phyloP scores from a whole-genome alignment of 2,113 vertebrate genomes.

The Phrynocephalus versicolor region DNA sequence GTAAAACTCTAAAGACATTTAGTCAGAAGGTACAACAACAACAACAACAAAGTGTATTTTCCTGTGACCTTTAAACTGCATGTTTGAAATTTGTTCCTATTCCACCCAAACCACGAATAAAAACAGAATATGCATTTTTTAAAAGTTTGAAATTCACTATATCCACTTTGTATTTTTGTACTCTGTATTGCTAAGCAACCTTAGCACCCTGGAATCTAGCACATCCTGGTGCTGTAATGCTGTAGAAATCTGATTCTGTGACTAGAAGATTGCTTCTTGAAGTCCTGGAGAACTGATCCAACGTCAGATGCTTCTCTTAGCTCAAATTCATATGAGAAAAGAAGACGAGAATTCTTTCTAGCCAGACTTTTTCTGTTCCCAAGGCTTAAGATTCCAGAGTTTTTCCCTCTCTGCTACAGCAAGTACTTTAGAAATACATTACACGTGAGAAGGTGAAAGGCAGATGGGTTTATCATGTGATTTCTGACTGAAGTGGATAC shows the following conservation, averaged over 20 bases:
- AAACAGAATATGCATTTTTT: not conserved
- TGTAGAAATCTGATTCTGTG: not conserved
- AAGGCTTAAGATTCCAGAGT: not conserved
- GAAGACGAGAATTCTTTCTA: not conserved
- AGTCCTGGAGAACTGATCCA: not conserved
- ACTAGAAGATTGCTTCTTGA: not conserved
- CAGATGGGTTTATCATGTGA: not conserved
- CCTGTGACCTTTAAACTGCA: not conserved
- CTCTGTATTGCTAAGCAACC: not conserved
- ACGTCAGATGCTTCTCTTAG: not conserved
- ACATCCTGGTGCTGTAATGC: not conserved
- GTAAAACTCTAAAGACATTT: not conserved
- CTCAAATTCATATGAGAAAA: not conserved
- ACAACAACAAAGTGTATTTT: accelerated
- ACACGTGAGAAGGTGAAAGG: not conserved
- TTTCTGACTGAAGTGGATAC: not conserved
- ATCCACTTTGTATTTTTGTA: not conserved
- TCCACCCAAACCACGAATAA: too few relatives aligned
- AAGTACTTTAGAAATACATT: not conserved
- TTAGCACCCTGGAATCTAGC: not conserved
- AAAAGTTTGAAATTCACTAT: not conserved
- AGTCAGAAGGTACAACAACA: too few relatives aligned
- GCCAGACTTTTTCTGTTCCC: not conserved
- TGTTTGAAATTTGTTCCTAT: not conserved
- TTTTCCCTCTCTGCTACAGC: not conserved